A percentile compares a stretch with the other conserved stretches of the same genome.
Conservation (phyloP, 2,888 invertebrate genomes). For the Steinernema carpocapsae region DNA sequence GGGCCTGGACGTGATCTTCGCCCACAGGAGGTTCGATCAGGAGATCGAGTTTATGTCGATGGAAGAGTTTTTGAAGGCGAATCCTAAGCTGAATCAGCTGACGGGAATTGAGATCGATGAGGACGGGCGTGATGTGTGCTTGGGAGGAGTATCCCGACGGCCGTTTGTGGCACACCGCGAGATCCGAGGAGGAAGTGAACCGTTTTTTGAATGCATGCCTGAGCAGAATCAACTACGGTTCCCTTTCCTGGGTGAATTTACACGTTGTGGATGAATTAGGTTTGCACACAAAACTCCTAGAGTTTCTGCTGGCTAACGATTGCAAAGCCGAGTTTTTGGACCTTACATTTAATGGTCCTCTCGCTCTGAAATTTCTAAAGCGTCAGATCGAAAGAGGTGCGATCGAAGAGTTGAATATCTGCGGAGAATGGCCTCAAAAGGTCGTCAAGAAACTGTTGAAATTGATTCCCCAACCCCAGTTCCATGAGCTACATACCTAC, state of each 20-base stretch:
- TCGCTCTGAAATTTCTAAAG: not conserved
- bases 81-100: not conserved
- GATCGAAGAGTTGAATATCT: not conserved
- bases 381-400: not conserved
- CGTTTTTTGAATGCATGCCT: not conserved
- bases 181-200: not conserved
- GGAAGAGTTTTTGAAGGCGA: not conserved
- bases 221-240: not conserved
- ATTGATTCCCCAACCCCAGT: not conserved
- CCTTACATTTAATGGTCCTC: not conserved
- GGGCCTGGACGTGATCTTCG: no score
- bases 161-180: not conserved
- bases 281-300: not conserved
- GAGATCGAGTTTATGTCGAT: not conserved
- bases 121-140: not conserved
- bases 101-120: not conserved
- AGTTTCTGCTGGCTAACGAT: not conserved
- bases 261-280: not conserved
- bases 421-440: not conserved
- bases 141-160: not conserved
- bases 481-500: no score
- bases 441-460: not conserved
- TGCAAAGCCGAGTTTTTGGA: not conserved
- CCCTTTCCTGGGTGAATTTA: not conserved
- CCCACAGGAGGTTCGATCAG: no score